Evolutionary conservation across 1,140 invertebrate species (phyloP).

Genomic region (Spodoptera frugiperda): DNA sequence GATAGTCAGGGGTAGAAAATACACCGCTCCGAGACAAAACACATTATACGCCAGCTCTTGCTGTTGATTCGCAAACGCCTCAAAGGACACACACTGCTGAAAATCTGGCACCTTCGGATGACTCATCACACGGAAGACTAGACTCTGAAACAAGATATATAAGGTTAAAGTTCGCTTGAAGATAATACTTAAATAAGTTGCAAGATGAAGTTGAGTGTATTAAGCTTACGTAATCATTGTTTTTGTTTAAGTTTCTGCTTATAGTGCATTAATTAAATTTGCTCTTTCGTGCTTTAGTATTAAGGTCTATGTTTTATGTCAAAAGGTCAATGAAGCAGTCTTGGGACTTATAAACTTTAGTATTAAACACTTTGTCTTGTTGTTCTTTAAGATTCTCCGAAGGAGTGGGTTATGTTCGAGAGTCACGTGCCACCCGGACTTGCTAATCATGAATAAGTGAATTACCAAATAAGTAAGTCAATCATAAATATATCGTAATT

Average conservation of each 20-base stretch:
- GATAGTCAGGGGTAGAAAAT: slow-evolving; percentile 72
- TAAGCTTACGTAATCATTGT: slow-evolving; percentile 4
- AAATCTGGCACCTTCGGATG: slow-evolving; percentile 90
- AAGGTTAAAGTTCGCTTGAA: slow-evolving; percentile 9
- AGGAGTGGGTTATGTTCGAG: too few relatives aligned
- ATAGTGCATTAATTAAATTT: too few relatives aligned
- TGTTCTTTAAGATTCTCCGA: too few relatives aligned
- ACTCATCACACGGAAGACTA: slow-evolving; percentile 90
- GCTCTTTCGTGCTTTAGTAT: too few relatives aligned
- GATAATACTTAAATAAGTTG: not conserved
- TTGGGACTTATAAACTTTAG: too few relatives aligned
- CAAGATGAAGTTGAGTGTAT: not conserved
- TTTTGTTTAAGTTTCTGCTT: not conserved
- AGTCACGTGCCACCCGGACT: too few relatives aligned
- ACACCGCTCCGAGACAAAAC: slow-evolving; percentile 85
- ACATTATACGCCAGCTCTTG: slow-evolving; percentile 91
- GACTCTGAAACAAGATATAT: slow-evolving; percentile 87
- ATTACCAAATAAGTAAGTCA: too few relatives aligned
- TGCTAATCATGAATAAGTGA: too few relatives aligned
- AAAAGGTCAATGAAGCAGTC: too few relatives aligned
- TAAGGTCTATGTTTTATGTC: too few relatives aligned
- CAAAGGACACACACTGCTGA: slow-evolving; percentile 92
- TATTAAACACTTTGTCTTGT: too few relatives aligned
- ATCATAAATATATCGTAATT: too few relatives aligned
- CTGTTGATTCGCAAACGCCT: slow-evolving; percentile 88